These are phyloP conservation scores for Lasioglossum vierecki DNA, from an alignment of 2,888 invertebrate species.

Conservation along the genomic window DNA sequence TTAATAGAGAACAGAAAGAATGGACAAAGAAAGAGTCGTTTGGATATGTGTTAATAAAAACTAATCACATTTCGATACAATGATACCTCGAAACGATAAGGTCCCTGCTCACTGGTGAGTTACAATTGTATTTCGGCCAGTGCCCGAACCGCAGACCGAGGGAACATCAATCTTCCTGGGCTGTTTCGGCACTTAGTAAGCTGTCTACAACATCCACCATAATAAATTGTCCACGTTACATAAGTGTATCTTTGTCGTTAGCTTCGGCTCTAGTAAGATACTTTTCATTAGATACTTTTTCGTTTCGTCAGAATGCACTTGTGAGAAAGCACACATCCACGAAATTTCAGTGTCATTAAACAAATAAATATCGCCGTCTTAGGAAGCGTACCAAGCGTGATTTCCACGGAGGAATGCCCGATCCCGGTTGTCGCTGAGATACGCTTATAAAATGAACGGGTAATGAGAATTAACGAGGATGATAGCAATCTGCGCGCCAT, in stretches of 20 bases:
- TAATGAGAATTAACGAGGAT: conserved; percentile 73
- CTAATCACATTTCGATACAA: conserved; percentile 66
- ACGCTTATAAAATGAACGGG: conserved; percentile 70
- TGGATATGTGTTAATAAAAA: conserved; percentile 19
- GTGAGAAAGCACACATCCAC: background rate
- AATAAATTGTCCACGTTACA: conserved; percentile 62
- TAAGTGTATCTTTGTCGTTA: conserved; percentile 12
- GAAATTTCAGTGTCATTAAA: conserved; percentile 7
- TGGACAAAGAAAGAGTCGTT: background rate
- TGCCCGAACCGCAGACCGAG: conserved; percentile 56
- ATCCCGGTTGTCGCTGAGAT: conserved; percentile 32
- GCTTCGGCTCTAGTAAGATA: conserved; percentile 10
- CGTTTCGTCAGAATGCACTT: background rate
- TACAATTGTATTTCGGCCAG: conserved; percentile 45
- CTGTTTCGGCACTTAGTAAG: conserved; percentile 65
- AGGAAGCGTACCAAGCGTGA: conserved; percentile 7
- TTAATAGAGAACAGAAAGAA: background rate
- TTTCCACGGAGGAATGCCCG: conserved; percentile 33
- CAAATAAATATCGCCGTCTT: conserved; percentile 22
- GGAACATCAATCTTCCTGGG: conserved; percentile 74
- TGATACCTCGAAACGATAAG: conserved; percentile 63
- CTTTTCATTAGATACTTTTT: background rate
- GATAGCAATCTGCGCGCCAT: conserved; percentile 64
- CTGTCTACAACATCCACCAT: conserved; percentile 61
- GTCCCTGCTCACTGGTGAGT: conserved; percentile 19